Base-by-base conservation (phyloP, 2,888 invertebrate species). In the Charanyca ferruginea region DNA sequence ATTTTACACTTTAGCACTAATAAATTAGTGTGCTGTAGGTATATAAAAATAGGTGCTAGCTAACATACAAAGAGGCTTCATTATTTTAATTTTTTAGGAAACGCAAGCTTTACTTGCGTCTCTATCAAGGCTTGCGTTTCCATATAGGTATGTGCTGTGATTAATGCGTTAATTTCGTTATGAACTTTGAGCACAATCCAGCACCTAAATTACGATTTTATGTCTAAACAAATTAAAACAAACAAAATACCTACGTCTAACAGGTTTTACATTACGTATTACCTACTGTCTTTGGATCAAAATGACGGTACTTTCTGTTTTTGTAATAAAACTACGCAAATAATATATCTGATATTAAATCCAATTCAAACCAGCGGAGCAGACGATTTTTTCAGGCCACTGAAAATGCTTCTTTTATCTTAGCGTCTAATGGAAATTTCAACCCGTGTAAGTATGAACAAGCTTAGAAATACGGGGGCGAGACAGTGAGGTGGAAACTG, bases 401-500 rank as follows among this genome's bases (percentile, higher is more conserved):
- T 71, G 82, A 71, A 70, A 79, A 79, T 64, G 59, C 47, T 54
- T 69, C 54, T 55, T 79, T 79, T 81, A 81, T 81, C 72, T 79
- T 62, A 69, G 23, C 66, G 25, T 66, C 54, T 79, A 66, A 80
- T 55, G 82, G 67, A 79, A 78, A 68, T 73, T 70, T 79, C 65
- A 66, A 67, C 62, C 62, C 60, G 52, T 63, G 60, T 77, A 65
- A 51, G 67, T 60, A 55, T 49, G 57, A 73, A 66, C 66, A 49
- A 80, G 68, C 77, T 73, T 57, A 64, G 68, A 64, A 66, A 69
- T 74, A 80, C 44, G 60, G 35, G 54, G 60, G 66, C 22, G 55
- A 81, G 42, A 49, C 74, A 74, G 60, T 25, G 53, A 41, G 49
- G 61, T 47, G 74, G 74, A 74, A 79, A 74, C 45, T 57, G 41